These are phyloP conservation scores for Eubasilissa regina DNA, from an alignment of 1,140 invertebrate species.

Conservation along the genomic window DNA sequence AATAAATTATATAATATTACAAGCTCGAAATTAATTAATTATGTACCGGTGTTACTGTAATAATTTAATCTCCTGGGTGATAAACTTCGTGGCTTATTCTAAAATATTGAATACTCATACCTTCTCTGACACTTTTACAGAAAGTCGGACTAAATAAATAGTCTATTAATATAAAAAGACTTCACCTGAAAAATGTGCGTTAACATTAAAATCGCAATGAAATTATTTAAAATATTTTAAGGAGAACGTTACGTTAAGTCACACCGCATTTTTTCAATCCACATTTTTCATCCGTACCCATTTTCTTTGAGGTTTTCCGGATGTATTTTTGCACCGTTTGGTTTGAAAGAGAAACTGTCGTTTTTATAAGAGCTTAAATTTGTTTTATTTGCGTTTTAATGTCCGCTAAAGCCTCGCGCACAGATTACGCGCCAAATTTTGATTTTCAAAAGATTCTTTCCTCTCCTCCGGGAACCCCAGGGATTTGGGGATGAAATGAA, in stretches of 20 bases:
- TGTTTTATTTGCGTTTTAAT: background rate
- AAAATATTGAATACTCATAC: no score
- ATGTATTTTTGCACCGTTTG: conserved; percentile 7
- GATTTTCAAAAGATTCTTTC: background rate
- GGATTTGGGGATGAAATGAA: background rate
- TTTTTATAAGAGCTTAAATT: background rate
- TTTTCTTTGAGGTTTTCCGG: conserved; percentile 12
- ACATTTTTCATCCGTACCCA: conserved; percentile 7
- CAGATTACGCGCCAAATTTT: background rate
- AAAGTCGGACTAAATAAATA: no score
- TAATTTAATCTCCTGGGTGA: no score
- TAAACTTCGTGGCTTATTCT: no score
- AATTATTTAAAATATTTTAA: background rate
- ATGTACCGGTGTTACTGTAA: no score
- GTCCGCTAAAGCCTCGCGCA: background rate
- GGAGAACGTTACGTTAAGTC: background rate
- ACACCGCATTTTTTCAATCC: background rate
- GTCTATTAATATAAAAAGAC: no score
- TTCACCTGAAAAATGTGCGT: no score
- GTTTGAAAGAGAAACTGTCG: background rate
- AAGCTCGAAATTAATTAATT: no score
- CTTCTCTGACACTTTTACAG: no score
- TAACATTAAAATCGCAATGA: background rate
- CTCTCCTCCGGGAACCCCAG: background rate
- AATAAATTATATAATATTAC: no score